Evolutionary conservation across 2,888 invertebrate species (phyloP), one percentile per base, ranked within the genome.

Genomic region (Toxonevra muliebris): DNA sequence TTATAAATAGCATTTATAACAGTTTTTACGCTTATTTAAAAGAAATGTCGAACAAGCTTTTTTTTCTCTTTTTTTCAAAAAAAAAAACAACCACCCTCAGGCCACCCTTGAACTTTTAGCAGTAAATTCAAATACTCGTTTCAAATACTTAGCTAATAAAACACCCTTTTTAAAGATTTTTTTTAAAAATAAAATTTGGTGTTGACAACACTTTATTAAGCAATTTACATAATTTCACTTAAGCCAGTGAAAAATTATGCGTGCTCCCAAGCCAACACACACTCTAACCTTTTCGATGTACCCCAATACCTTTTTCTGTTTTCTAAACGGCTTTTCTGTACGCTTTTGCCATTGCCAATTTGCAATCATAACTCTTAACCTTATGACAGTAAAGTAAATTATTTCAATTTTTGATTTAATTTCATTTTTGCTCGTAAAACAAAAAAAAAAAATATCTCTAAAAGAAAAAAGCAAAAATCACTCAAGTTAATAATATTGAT

Each of bases 161-260:
- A 30, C 30, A 30, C 30, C 2, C 7, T 30, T 7, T 30, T 30
- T 7, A 7, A 7, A 30, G 2, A 30, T 30, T 30, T 30, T 30
- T 30, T 30, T n/a, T n/a, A n/a, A 30, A 30, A 4, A 30, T 30
- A 30, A 15, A 59, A 15, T 43, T 59, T 42, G 59, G 50, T 79
- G 79, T 76, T 69, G 77, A 76, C 79, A 77, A 75, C 76, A 72
- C 77, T 77, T 77, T 79, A 79, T 77, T 76, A 75, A 76, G 78
- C 73, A 78, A 79, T 77, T 77, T 77, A 73, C 77, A 79, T 79
- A 77, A 73, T 74, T 76, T 79, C 69, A 54, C 48, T n/a, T 15
- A 30, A 30, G 30, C 30, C 30, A 30, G 30, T 30, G 30, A 30
- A 30, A 30, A 30, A 30, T 30, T 30, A 48, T 3, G 8, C 48